A percentile compares a stretch with the other conserved stretches of the same genome.
Conservation (phyloP, 2,113 vertebrate species). For the Synchiropus splendidus region DNA sequence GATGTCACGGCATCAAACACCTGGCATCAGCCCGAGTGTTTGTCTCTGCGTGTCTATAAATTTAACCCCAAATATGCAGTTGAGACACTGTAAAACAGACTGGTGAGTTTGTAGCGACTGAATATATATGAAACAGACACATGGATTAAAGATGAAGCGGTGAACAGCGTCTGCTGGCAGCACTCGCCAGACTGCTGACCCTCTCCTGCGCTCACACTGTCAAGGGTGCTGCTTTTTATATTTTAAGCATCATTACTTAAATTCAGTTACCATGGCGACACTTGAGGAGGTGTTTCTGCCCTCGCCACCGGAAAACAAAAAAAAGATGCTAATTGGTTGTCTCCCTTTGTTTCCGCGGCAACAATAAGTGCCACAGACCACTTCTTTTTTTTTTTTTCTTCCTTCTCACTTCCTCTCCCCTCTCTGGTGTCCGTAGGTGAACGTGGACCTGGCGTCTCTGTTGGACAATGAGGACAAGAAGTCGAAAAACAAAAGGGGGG, state of each 20-base stretch:
- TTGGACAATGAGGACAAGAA: constrained; percentile 96
- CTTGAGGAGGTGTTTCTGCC: constrained; percentile 59
- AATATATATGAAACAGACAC: too few species aligned
- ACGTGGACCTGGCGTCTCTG: constrained; percentile 91
- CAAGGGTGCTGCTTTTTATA: constrained; percentile 36
- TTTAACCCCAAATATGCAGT: too few species aligned
- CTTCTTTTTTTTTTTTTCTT: constrained; percentile 2
- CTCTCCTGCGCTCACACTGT: constrained; percentile 16
- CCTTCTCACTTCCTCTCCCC: background rate
- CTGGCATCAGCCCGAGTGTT: too few species aligned
- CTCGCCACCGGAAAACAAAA: constrained; percentile 48
- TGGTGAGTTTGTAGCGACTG: too few species aligned
- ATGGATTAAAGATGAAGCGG: too few species aligned
- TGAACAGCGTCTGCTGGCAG: background rate
- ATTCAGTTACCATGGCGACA: constrained; percentile 71
- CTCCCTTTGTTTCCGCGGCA: constrained; percentile 68
- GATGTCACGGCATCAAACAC: constrained; percentile 1
- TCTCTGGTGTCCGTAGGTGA: constrained; percentile 71
- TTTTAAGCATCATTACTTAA: constrained; percentile 63
- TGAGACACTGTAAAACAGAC: too few species aligned
- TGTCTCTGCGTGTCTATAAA: too few species aligned
- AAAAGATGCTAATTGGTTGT: constrained; percentile 53
- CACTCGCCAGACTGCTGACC: constrained; percentile 9
- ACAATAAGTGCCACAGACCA: constrained; percentile 49
- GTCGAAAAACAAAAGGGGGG: constrained; percentile 94